A percentile compares a stretch with the other conserved stretches of the same genome.
These are phyloP conservation scores for Melanotaenia trifasciata DNA, from an alignment of 2,797 vertebrate species.

Conservation along the genomic window DNA sequence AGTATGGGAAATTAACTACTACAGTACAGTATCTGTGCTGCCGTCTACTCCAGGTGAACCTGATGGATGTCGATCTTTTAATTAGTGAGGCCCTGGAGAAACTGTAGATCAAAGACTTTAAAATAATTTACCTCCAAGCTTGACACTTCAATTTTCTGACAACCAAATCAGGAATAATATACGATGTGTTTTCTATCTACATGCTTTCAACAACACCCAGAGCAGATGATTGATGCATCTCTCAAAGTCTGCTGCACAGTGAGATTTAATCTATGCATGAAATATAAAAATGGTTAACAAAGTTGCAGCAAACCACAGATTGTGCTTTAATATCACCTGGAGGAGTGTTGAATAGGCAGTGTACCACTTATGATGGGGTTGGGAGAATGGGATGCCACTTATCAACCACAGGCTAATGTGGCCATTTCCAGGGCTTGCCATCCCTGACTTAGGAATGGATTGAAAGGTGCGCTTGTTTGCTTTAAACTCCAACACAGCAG, in stretches of 20 bases:
- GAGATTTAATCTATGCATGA: constrained; percentile 31
- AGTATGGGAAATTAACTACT: constrained; percentile 77
- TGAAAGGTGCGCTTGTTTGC: constrained; percentile 50
- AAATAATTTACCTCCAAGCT: constrained; percentile 16
- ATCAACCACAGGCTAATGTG: constrained; percentile 69
- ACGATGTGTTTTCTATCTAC: background rate
- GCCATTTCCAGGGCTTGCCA: constrained; percentile 40
- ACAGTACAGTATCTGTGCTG: constrained; percentile 63
- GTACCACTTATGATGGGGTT: constrained; percentile 38
- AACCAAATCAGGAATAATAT: constrained; percentile 24
- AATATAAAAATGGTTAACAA: constrained; percentile 38
- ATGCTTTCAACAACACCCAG: background rate
- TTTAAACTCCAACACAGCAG: constrained; percentile 52
- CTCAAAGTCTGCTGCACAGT: constrained; percentile 21
- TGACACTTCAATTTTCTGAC: constrained; percentile 18
- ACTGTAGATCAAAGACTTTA: constrained; percentile 43
- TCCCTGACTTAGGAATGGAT: constrained; percentile 45
- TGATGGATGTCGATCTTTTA: constrained; percentile 74
- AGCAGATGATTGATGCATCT: constrained; percentile 9
- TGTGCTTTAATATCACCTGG: constrained; percentile 44
- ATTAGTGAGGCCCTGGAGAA: constrained; percentile 63
- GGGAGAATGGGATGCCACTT: constrained; percentile 53
- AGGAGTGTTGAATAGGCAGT: constrained; percentile 62
- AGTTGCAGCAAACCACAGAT: constrained; percentile 44
- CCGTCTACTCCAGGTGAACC: constrained; percentile 59